Evolutionary conservation across 2,888 invertebrate genomes (phyloP), one percentile per base, ranked within the genome.

Genomic region (Acronicta alni): DNA sequence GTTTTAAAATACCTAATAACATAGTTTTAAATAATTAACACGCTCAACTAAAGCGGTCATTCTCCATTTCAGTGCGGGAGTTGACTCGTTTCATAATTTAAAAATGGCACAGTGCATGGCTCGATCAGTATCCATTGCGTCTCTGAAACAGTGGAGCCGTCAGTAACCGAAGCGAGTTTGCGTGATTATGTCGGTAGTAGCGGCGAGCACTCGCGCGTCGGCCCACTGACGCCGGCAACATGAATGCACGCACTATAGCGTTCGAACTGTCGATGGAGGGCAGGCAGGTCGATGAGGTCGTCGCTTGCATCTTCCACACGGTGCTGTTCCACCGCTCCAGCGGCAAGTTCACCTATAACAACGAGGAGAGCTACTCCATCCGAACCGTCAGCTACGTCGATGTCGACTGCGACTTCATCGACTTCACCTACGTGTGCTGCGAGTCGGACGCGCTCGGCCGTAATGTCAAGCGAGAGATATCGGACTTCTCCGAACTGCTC

Each of bases 321-420:
- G 97, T 98, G 48, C 95, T 98, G 51, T 98, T 98, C 88, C 98
- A 98, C 90, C 96, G 98, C 66, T 97, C 97, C 62, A 95, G 97
- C 78, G 98, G 98, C 64, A 98, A 98, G 95, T 99, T 99, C 94
- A 96, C 97, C 59, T 99, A 99, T 94, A 98, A 97, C 89, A 97
- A 97, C 86, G 99, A 99, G 91, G 98, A 97, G 81, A 98, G 97
- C 90, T 99, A 99, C 91, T 98, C 98, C 18, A 97, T 99, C 77
- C 99, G 99, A 49, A 98, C 99, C 1, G 96, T 99, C 54, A 99
- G 99, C 71, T 98, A 98, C 85, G 97, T 98, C 76, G 99, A 99
- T 91, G 98, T 99, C 37, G 98, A 99, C 91, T 99, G 99, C 94
- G 98, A 99, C 91, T 99, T 98, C 88, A 97, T 99, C 81, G 99